These are phyloP conservation scores for Ceyx margarethae DNA, from an alignment of 2,113 vertebrate species.

Conservation along the genomic window DNA sequence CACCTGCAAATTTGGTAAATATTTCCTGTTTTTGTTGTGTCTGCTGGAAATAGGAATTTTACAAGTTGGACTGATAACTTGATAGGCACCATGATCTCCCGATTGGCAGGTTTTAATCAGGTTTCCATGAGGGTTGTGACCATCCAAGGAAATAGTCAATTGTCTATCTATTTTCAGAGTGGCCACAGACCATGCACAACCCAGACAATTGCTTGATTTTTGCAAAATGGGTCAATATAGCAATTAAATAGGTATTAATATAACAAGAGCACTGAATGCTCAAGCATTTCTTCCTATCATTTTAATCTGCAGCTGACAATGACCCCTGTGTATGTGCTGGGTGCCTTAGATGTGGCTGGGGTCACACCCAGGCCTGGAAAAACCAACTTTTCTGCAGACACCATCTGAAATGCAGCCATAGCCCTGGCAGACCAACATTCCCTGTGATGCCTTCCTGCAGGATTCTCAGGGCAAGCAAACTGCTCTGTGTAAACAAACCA, in stretches of 20 bases:
- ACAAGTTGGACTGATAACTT: slow-evolving; percentile 74
- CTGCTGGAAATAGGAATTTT: slow-evolving; percentile 84
- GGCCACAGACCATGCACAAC: neutral
- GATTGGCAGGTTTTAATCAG: neutral
- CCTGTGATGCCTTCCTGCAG: neutral
- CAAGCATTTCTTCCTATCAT: neutral
- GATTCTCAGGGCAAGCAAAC: neutral
- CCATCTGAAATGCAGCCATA: fast-evolving
- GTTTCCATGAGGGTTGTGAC: slow-evolving; percentile 36
- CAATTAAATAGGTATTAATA: neutral
- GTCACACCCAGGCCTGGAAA: fast-evolving
- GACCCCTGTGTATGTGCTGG: neutral
- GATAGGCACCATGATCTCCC: slow-evolving; percentile 48
- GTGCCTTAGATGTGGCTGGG: fast-evolving
- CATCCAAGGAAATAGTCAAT: neutral
- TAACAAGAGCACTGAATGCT: neutral
- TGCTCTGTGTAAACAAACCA: neutral
- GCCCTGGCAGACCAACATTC: neutral
- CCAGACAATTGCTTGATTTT: neutral
- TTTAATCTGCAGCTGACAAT: neutral
- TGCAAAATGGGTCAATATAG: neutral
- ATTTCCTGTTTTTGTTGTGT: slow-evolving; percentile 99
- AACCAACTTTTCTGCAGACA: fast-evolving
- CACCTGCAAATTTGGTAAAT: slow-evolving; percentile 90
- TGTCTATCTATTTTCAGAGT: neutral